A percentile compares a stretch with the other conserved stretches of the same genome.
Conservation (phyloP, 2,797 vertebrate species). For the Steatocranus sp. region DNA sequence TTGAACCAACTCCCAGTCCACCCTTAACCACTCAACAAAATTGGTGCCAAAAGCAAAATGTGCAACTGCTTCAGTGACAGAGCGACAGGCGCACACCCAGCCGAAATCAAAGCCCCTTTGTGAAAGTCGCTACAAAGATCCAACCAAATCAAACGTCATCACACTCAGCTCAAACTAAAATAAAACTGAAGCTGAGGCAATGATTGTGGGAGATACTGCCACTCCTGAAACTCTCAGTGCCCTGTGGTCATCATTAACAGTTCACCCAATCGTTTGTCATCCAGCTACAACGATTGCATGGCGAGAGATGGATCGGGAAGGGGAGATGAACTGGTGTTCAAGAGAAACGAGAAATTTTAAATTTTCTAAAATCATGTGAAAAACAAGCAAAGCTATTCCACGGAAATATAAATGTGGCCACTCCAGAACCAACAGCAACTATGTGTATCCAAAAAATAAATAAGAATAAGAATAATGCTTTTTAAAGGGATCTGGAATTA, state of each 20-base stretch:
- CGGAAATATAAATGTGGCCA: neutral
- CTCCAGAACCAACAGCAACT: neutral
- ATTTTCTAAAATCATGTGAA: neutral
- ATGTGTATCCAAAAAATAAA: neutral
- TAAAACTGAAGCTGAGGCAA: neutral
- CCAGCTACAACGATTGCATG: neutral
- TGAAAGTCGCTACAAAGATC: neutral
- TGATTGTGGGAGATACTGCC: neutral
- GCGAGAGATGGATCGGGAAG: neutral
- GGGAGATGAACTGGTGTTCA: neutral
- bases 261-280: neutral
- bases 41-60: constrained; percentile 9
- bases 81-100: neutral
- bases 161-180: neutral
- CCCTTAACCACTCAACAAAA: neutral
- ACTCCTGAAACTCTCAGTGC: neutral
- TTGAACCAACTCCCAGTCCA: constrained; percentile 4
- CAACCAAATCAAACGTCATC: neutral
- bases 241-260: neutral
- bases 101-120: constrained; percentile 16
- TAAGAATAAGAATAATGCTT: neutral
- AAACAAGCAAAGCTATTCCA: neutral
- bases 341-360: neutral
- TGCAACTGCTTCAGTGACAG: neutral
- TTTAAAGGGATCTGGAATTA: neutral